Base-by-base conservation (phyloP, 2,888 invertebrate species). In the Seira sanloemensis region DNA sequence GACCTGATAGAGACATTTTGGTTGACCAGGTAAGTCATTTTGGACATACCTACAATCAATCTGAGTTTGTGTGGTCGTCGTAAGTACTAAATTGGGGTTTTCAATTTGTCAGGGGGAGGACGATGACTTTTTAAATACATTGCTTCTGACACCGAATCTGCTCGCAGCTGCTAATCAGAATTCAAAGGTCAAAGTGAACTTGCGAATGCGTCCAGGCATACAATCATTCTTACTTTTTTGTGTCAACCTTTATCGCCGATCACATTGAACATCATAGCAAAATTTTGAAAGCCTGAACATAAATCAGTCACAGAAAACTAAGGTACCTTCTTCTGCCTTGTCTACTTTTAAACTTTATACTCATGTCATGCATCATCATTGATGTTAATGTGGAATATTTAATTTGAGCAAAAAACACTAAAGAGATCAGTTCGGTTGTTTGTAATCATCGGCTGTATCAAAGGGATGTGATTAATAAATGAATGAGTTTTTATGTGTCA, bases 201-300 rank as follows among this genome's bases (percentile, higher is more conserved):
- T 89, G 12, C 80, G 86, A 71, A 84, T 88, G 76, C 86, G 96
- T 9, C 95, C 95, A 87, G 97, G 96, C 18, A n/a, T 99, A 98
- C 91, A 98, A 99, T 91, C 99, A 99, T 92, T 95, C 97, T 68
- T 99, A 98, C 91, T 98, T 94, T 90, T 98, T 97, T 91, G 96
- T 99, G 87, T 93, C 97, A 0, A 94, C 97, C 0, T 99, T 97
- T 91, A 95, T 99, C 75, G 96, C 94, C 62, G 98, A 99, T 90
- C 99, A 99, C 91, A 94, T 99, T 84, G 94, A 94, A 80, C 97
- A 97, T 91, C 99, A 99, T 91, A 94, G 95, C 1, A 84, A 88
- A 84, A 77, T 88, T 25, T 37, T 37, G 37, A 37, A 37, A 37
- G 37, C 37, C 4, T 37, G 12, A 7, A 37, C 37, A 37, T 37